phyloP scores from a whole-genome alignment of 2,113 vertebrate genomes.

The Chroicocephalus ridibundus region DNA sequence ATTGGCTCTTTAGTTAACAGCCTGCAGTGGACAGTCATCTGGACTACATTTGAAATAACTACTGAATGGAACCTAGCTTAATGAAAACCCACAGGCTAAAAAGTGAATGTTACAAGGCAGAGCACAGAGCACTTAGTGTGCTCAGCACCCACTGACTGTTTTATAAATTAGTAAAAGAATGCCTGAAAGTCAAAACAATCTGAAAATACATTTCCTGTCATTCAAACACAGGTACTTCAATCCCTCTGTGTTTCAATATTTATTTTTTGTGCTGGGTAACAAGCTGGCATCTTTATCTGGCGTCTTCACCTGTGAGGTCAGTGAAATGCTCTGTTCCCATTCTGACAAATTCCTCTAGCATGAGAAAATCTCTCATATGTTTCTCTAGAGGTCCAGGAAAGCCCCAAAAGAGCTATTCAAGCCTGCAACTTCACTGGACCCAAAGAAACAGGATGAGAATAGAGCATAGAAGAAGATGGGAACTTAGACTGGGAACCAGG shows the following conservation, averaged over 20 bases:
- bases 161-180: background rate
- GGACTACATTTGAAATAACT: background rate
- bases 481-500: background rate
- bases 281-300: background rate
- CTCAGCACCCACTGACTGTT: background rate
- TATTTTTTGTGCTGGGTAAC: background rate
- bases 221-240: background rate
- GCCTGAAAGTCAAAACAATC: background rate
- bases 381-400: background rate
- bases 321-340: background rate
- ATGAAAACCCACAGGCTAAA: background rate
- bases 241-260: background rate
- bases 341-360: background rate
- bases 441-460: background rate
- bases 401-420: background rate
- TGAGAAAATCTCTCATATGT: background rate
- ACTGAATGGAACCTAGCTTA: background rate
- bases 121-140: background rate
- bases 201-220: background rate
- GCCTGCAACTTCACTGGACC: background rate
- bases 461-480: background rate
- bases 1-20: slow-evolving; percentile 7
- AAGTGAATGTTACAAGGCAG: background rate
- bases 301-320: background rate
- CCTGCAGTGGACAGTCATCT: slow-evolving; percentile 6